Percentiles rank a stretch among this genome's conserved stretches.
Evolutionary conservation across 2,888 invertebrate genomes (phyloP).

Genomic region (Epinotia bilunana): DNA sequence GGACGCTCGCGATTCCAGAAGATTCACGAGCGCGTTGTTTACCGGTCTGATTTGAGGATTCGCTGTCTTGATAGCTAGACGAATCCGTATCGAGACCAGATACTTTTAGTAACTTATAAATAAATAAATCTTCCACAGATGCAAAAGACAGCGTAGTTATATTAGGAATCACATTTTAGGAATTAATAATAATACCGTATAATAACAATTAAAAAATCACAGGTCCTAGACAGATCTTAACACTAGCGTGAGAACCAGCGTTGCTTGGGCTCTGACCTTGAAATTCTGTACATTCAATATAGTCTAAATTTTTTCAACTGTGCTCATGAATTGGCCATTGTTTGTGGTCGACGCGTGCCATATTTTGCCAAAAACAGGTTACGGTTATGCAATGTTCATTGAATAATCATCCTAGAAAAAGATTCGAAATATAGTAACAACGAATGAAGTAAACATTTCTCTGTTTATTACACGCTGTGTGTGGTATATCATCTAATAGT

Average conservation of each 20-base stretch:
- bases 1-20: too few relatives aligned
- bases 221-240: slow-evolving; percentile 74
- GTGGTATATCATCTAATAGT: too few relatives aligned
- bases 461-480: too few relatives aligned
- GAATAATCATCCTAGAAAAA: too few relatives aligned
- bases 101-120: slow-evolving; percentile 8
- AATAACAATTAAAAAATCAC: slow-evolving; percentile 77
- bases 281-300: not conserved
- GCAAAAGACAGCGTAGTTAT: slow-evolving; percentile 74
- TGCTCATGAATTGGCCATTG: too few relatives aligned
- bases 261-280: slow-evolving; percentile 47
- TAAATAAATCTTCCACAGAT: slow-evolving; percentile 73
- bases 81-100: not conserved
- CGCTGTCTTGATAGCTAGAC: not conserved
- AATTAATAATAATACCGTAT: slow-evolving; percentile 61
- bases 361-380: too few relatives aligned
- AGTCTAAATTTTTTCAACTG: slow-evolving; percentile 50
- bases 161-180: slow-evolving; percentile 69
- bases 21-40: too few relatives aligned
- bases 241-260: slow-evolving; percentile 60
- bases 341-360: too few relatives aligned
- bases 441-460: too few relatives aligned
- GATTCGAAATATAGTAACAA: not conserved
- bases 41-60: too few relatives aligned
- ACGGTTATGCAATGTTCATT: too few relatives aligned